These are phyloP conservation scores for Eupithecia abbreviata DNA, from an alignment of 2,888 invertebrate species.

Conservation along the genomic window DNA sequence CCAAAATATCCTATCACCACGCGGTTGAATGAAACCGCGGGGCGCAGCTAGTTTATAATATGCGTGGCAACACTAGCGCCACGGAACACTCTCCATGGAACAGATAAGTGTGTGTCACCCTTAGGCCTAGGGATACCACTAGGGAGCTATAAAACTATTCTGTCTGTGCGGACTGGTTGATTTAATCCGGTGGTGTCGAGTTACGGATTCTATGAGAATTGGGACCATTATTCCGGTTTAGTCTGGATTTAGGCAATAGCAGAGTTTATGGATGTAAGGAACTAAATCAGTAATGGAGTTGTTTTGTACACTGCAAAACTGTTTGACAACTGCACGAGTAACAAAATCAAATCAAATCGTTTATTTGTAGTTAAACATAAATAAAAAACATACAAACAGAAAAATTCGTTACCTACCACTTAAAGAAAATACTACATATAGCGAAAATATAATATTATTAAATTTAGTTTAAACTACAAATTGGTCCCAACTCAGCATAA, in stretches of 20 bases:
- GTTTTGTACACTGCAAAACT: not conserved
- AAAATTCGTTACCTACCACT: no score
- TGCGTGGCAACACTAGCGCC: not conserved
- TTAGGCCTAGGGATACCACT: constrained; percentile 33
- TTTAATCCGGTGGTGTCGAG: constrained; percentile 6
- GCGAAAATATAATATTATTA: no score
- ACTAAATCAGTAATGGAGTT: not conserved
- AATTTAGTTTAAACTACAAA: no score
- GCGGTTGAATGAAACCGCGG: no score
- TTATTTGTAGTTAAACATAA: no score
- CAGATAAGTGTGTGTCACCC: constrained; percentile 25
- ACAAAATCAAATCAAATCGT: no score
- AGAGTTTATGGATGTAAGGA: not conserved
- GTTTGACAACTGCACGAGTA: no score
- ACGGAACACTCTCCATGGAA: not conserved
- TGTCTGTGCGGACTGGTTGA: constrained; percentile 16
- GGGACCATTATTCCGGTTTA: not conserved
- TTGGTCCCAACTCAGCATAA: no score
- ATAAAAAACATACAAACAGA: no score
- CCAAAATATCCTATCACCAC: no score
- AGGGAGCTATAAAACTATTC: constrained; percentile 46
- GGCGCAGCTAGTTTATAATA: no score
- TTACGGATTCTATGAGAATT: not conserved
- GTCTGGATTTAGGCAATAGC: not conserved
- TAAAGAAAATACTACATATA: no score